Percentiles rank a stretch among this genome's conserved stretches.
phyloP scores from a whole-genome alignment of 2,113 vertebrate genomes.

The Empidonax traillii region DNA sequence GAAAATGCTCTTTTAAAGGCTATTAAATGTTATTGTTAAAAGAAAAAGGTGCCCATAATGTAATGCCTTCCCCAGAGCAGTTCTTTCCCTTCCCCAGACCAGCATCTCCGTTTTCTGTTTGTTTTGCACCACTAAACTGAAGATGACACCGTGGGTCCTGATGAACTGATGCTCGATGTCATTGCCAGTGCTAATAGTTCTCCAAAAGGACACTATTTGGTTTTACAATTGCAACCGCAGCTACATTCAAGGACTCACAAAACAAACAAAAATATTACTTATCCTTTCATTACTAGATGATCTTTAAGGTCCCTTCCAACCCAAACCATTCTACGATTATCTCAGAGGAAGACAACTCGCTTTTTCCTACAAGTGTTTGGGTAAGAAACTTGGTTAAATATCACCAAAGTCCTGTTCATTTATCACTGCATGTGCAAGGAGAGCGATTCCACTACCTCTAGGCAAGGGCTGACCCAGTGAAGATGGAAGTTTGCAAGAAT shows the following conservation, averaged over 20 bases:
- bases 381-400: neutral
- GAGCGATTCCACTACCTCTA: neutral
- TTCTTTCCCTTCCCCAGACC: constrained; percentile 18
- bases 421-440: neutral
- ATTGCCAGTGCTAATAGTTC: neutral
- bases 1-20: constrained; percentile 62
- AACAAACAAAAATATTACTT: neutral
- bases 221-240: constrained; percentile 42
- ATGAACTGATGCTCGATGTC: constrained; percentile 42
- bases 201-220: constrained; percentile 2
- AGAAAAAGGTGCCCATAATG: constrained; percentile 53
- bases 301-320: neutral
- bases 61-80: constrained; percentile 51
- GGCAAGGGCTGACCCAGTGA: neutral
- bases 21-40: constrained; percentile 66
- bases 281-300: neutral
- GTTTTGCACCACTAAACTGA: constrained; percentile 32
- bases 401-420: neutral
- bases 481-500: neutral
- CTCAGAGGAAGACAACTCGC: neutral
- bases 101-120: constrained; percentile 43
- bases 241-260: neutral
- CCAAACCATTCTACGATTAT: neutral
- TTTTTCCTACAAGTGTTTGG: neutral
- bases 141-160: constrained; percentile 31